Base-by-base conservation (phyloP, 2,888 invertebrate species). In the Notodonta dromedarius region DNA sequence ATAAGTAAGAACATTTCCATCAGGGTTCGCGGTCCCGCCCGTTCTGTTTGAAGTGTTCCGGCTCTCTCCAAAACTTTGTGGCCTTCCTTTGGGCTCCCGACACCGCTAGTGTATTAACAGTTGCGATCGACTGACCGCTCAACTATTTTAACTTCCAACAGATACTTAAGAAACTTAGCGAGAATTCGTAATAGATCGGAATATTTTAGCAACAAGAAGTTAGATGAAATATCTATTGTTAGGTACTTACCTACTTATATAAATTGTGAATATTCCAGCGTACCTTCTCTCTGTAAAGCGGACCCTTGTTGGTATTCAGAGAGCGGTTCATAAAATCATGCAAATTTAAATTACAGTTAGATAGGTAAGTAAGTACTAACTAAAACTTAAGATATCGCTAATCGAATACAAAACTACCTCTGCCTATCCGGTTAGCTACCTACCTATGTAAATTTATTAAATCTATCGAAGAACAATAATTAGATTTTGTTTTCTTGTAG, bases 51-150 rank as follows among this genome's bases (percentile, higher is more conserved):
- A 61, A 66, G 59, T 58, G 52, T 32, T 52, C 32, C 32, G 77
- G 79, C 77, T 70, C 59, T 52, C 71, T 70, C 73, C 74, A 76
- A 80, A 81, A 79, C 67, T 76, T 71, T 74, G 71, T 32, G 52
- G 52, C 12, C 64, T 63, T 69, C 72, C 67, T 56, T 48, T 56
- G 59, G 61, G 65, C 63, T 70, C 59, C 57, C 57, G 59, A 58
- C 61, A 61, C 44, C 65, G 52, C 52, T 52, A 12, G 32, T 32
- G 13, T 32, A 52, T 52, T 52, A 52, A 24, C 13, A 52, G 32
- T 52, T 32, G 52, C 32, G 5, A 52, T 52, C 52, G 52, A 52
- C 52, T 52, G 52, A 52, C 52, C 52, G 32, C 52, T 52, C n/a
- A 52, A 52, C 52, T 52, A 32, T 52, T 52, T 52, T 32, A 52